Evolutionary conservation across 1,140 invertebrate genomes (phyloP).

Genomic region (Dendrolimus kikuchii): DNA sequence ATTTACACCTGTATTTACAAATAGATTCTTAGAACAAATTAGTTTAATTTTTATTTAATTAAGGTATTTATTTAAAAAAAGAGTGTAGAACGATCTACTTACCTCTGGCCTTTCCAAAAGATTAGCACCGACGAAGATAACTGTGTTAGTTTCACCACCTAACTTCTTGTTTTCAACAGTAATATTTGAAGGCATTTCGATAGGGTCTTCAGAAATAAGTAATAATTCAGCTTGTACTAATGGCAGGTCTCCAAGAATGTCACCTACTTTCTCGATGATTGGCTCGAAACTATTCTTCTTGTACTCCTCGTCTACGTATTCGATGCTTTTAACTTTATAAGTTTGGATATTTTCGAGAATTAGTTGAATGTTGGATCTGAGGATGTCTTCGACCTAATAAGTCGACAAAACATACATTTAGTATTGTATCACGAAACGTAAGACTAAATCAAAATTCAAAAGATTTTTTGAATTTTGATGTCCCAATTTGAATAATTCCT

Average conservation of each 20-base stretch:
- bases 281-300: conserved; percentile 55
- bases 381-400: conserved; percentile 58
- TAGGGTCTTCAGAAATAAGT: conserved; percentile 55
- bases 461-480: too few relatives aligned
- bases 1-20: too few relatives aligned
- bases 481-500: too few relatives aligned
- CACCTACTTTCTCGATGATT: conserved; percentile 70
- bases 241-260: conserved; percentile 75
- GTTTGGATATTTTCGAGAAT: conserved; percentile 83
- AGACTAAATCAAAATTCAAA: not conserved
- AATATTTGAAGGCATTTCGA: conserved; percentile 69
- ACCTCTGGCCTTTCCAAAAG: conserved; percentile 47
- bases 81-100: conserved; percentile 13
- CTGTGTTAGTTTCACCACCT: conserved; percentile 69
- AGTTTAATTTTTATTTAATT: too few relatives aligned
- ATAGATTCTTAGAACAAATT: too few relatives aligned
- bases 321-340: conserved; percentile 82
- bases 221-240: conserved; percentile 74
- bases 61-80: too few relatives aligned
- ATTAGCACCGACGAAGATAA: conserved; percentile 72
- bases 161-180: conserved; percentile 77
- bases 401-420: not conserved
- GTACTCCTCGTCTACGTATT: conserved; percentile 74
- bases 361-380: conserved; percentile 78
- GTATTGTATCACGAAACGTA: not conserved